phyloP scores from a whole-genome alignment of 2,113 vertebrate genomes.

The Catharus minimus region DNA sequence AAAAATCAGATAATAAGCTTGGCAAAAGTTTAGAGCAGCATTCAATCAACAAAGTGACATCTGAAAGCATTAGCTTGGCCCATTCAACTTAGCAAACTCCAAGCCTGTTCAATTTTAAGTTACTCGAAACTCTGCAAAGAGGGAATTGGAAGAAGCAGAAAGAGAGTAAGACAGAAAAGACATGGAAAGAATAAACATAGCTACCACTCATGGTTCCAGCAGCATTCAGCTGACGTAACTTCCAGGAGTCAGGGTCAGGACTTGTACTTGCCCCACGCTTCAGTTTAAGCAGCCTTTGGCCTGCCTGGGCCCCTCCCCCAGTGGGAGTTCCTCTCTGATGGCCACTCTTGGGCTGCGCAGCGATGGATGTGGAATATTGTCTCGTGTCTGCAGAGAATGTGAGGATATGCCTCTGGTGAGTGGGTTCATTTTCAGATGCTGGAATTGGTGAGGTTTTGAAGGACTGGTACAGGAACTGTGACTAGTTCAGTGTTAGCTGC shows the following conservation, averaged over 20 bases:
- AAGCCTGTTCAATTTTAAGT: fast-evolving
- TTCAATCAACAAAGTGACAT: background rate
- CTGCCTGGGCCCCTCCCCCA: no score
- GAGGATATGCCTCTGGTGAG: background rate
- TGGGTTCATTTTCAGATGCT: background rate
- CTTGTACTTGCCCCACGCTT: background rate
- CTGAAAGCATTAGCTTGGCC: background rate
- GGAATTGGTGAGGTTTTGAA: background rate
- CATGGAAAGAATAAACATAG: background rate
- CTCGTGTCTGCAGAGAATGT: background rate
- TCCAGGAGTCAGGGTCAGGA: background rate
- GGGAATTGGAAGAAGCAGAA: background rate
- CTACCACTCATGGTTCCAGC: fast-evolving
- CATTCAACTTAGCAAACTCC: background rate
- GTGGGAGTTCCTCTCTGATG: background rate
- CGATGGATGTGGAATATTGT: no score
- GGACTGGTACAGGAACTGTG: background rate
- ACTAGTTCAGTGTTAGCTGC: background rate
- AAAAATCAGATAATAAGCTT: background rate
- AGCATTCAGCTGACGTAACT: fast-evolving
- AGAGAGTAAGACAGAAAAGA: background rate
- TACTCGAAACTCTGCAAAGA: background rate
- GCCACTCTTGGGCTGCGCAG: background rate
- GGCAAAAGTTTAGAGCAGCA: background rate
- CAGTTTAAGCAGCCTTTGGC: background rate